Conservation (phyloP, 2,113 vertebrate genomes). For the Myiozetetes cayanensis region DNA sequence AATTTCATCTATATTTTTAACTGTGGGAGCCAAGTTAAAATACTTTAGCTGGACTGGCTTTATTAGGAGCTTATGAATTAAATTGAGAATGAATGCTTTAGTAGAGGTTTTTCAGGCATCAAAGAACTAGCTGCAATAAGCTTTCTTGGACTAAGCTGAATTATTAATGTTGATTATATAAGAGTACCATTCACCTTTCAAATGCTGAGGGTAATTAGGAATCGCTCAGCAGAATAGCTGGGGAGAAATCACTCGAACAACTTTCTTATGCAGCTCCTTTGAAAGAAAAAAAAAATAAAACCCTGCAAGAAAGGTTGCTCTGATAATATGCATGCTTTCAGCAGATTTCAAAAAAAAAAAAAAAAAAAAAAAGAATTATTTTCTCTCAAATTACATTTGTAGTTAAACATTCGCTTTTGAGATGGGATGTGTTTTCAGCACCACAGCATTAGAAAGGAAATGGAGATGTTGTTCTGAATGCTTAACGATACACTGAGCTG, state of each 20-base stretch:
- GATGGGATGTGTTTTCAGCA: conserved; percentile 32
- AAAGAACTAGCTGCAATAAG: conserved; percentile 14
- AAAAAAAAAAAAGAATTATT: not conserved
- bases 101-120: not conserved
- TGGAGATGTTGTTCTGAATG: not conserved
- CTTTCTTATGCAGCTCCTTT: not conserved
- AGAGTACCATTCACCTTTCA: conserved; percentile 59
- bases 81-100: not conserved
- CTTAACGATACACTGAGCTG: not conserved
- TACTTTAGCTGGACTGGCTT: not conserved
- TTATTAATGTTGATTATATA: conserved; percentile 58
- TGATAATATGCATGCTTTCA: not conserved
- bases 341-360: not conserved
- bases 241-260: conserved; percentile 11
- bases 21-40: not conserved
- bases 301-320: not conserved
- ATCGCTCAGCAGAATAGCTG: not conserved
- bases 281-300: not conserved
- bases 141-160: conserved; percentile 29
- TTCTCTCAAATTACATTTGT: conserved; percentile 34
- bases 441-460: not conserved
- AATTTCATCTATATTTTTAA: not conserved
- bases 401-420: conserved; percentile 28
- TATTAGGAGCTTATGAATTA: not conserved
- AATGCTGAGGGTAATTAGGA: conserved; percentile 44